Percentiles rank a stretch among this genome's conserved stretches.
phyloP scores from a whole-genome alignment of 2,888 invertebrate genomes.

The Zaprionus obscuricornis region DNA sequence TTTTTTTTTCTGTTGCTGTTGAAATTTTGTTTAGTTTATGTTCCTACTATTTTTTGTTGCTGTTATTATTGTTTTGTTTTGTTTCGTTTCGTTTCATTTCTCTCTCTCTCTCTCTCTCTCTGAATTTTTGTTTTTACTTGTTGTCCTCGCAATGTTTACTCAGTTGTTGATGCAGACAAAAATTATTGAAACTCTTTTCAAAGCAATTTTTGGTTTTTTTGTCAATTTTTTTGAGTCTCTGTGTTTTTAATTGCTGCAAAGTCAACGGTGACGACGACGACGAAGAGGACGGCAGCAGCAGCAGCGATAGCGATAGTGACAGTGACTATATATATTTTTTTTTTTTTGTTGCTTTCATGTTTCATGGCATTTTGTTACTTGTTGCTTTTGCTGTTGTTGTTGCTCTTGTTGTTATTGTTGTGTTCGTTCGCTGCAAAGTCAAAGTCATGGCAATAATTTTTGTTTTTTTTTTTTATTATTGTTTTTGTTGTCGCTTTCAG shows the following conservation, averaged over 20 bases:
- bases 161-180: conserved; percentile 58
- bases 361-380: conserved; percentile 37
- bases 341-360: conserved; percentile 38
- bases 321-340: too few species aligned
- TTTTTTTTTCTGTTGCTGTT: too few species aligned
- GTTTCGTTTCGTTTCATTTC: conserved; percentile 2
- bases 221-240: conserved; percentile 7
- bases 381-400: conserved; percentile 7
- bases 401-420: conserved; percentile 22
- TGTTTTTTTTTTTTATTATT: neutral
- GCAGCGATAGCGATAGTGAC: neutral
- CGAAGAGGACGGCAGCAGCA: too few species aligned
- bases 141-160: conserved; percentile 57
- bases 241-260: conserved; percentile 27
- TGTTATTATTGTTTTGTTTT: neutral
- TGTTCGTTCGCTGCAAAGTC: conserved; percentile 48
- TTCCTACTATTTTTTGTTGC: too few species aligned
- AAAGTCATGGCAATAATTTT: conserved; percentile 68
- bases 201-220: conserved; percentile 13
- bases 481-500: conserved; percentile 41
- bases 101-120: too few species aligned
- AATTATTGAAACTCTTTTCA: conserved; percentile 6
- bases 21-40: neutral
- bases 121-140: conserved; percentile 26
- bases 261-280: neutral